Base-by-base conservation (phyloP, 2,797 vertebrate genomes). In the Diplodus sargus region DNA sequence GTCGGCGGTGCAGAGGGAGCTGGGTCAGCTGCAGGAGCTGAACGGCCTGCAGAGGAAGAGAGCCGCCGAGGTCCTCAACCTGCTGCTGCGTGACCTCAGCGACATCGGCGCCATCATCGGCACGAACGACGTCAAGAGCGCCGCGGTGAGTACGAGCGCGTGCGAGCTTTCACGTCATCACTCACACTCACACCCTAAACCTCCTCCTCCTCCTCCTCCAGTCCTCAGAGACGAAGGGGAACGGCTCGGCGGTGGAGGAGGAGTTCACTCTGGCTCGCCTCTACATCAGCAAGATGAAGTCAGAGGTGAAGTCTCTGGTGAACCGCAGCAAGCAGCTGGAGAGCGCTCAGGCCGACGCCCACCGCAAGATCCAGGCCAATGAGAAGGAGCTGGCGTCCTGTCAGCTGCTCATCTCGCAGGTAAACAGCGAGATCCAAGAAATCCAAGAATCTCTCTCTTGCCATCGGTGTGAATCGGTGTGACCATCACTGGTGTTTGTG, bases 271-370 rank as follows among this genome's bases (percentile, higher is more conserved):
- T 97, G 90, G 97, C 97, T 16, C 93, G 96, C 17, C 95, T 98
- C 25, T 97, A 97, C 91, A 96, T 98, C 91, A 97, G 96, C 83
- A 97, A 97, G 92, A 97, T 98, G 96, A 98, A 97, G 79, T 97
- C 97, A 0, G 97, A 98, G 93, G 95, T 98, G 72, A 98, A 98
- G 87, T 97, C 97, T 0, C 91, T 98, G 82, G 96, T 97, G 84
- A 98, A 97, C 90, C 95, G 96, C 30, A 95, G 96, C 94, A 97
- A 97, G 74, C 97, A 97, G 93, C 83, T 98, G 65, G 97, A 98
- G 93, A 96, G 94, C 0, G 87, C 96, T 14, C 96, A 97, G 94
- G 91, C 95, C 20, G 96, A 97, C 66, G 94, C 95, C 86, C 96
- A 95, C 88, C 93, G 93, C 90, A 98, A 97, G 93, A 97, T 98